phyloP scores from a whole-genome alignment of 1,140 invertebrate species.

The Musca domestica region DNA sequence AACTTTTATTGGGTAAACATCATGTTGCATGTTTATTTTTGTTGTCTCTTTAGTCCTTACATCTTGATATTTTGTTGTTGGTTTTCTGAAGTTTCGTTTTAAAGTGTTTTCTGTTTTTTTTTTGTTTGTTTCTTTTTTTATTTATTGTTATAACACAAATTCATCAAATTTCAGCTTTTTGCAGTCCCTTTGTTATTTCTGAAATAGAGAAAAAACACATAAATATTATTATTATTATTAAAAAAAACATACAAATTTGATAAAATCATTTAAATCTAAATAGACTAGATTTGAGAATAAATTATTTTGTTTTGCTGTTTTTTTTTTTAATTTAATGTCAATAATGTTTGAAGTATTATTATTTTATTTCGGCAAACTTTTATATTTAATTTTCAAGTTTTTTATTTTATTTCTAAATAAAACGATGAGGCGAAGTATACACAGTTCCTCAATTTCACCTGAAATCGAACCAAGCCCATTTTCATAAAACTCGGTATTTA shows the following conservation, averaged over 20 bases:
- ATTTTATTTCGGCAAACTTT: no score
- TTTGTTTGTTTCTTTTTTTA: slow-evolving; percentile 46
- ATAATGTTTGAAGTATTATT: no score
- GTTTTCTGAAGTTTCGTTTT: background rate
- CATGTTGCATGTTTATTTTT: slow-evolving; percentile 3
- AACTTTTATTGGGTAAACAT: slow-evolving; percentile 14
- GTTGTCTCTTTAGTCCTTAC: slow-evolving; percentile 1
- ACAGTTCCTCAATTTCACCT: no score
- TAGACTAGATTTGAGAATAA: background rate
- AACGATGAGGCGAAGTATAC: no score
- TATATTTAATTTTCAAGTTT: no score
- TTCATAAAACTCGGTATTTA: no score
- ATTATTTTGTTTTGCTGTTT: background rate
- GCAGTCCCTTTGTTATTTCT: slow-evolving; percentile 52
- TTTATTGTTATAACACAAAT: slow-evolving; percentile 48
- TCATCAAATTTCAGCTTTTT: slow-evolving; percentile 54
- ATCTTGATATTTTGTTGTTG: slow-evolving; percentile 11
- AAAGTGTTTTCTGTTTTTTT: slow-evolving; percentile 31
- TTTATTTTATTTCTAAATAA: no score
- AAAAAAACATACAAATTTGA: background rate
- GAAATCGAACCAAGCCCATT: no score
- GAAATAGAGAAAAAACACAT: background rate
- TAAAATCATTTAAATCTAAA: slow-evolving; percentile 7
- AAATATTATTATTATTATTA: background rate
- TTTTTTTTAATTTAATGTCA: no score